Evolutionary conservation across 2,113 vertebrate species (phyloP).

Genomic region (Dicaeum eximium): DNA sequence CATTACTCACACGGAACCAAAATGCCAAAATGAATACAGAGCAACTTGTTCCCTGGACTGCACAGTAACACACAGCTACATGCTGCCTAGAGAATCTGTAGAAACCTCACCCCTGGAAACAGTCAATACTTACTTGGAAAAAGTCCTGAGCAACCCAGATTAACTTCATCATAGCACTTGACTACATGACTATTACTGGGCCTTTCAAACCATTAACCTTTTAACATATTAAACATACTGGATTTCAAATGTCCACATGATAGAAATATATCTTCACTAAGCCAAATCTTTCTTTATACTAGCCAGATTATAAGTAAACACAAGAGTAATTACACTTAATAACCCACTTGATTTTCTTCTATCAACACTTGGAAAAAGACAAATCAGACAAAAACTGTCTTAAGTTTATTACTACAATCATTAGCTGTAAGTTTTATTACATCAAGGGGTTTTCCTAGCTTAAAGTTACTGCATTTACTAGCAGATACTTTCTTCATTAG

Average conservation of each 20-base stretch:
- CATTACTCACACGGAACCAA: neutral
- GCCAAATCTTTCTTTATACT: neutral
- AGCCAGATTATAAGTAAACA: neutral
- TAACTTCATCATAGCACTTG: neutral
- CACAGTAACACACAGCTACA: neutral
- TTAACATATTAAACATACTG: neutral
- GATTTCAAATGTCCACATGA: neutral
- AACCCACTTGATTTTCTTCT: neutral
- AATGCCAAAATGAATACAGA: neutral
- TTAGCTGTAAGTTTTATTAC: neutral
- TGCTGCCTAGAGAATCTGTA: neutral
- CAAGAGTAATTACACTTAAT: neutral
- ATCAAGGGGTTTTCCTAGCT: neutral
- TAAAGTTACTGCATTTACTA: neutral
- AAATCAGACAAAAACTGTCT: neutral
- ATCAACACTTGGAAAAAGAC: neutral
- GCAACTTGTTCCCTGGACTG: neutral
- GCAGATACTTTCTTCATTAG: neutral
- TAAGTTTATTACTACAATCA: neutral
- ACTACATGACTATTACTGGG: neutral
- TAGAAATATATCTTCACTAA: neutral
- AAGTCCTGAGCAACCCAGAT: neutral
- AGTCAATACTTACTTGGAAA: neutral
- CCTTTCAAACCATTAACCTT: neutral
- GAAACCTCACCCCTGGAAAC: neutral